A percentile compares a stretch with the other conserved stretches of the same genome.
Conservation (phyloP, 2,113 vertebrate species). For the Macquaria ambigua region DNA sequence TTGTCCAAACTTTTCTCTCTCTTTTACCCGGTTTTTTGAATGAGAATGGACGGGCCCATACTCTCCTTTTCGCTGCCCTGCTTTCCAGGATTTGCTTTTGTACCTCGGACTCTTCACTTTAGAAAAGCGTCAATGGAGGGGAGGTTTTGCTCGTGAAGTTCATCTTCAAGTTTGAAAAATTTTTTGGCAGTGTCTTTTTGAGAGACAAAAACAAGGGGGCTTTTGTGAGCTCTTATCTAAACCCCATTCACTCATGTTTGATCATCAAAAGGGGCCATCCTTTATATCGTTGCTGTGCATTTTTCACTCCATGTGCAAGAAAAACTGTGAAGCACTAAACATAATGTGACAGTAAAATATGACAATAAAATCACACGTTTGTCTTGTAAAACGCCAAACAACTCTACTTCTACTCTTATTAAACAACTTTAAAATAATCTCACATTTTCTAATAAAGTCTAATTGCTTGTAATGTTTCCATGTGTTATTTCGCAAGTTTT, state of each 20-base stretch:
- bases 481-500: not conserved
- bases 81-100: conserved; percentile 87
- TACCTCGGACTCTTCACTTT: conserved; percentile 83
- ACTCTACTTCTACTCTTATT: not conserved
- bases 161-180: conserved; percentile 91
- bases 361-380: conserved; percentile 21
- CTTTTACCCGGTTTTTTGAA: conserved; percentile 85
- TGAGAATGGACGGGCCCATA: conserved; percentile 86
- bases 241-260: conserved; percentile 57
- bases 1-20: conserved; percentile 87
- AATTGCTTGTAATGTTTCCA: not conserved
- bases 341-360: conserved; percentile 16
- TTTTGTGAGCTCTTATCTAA: conserved; percentile 77
- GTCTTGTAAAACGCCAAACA: not conserved
- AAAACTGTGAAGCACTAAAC: conserved; percentile 3
- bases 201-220: conserved; percentile 11
- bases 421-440: not conserved
- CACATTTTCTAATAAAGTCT: not conserved
- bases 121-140: conserved; percentile 86
- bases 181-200: conserved; percentile 61
- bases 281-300: conserved; percentile 36
- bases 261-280: conserved; percentile 57
- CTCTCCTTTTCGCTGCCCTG: conserved; percentile 64
- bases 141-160: conserved; percentile 85
- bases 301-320: conserved; percentile 10